A percentile compares a stretch with the other conserved stretches of the same genome.
phyloP scores from a whole-genome alignment of 1,140 invertebrate species.

The Cyrtorhinus lividipennis region DNA sequence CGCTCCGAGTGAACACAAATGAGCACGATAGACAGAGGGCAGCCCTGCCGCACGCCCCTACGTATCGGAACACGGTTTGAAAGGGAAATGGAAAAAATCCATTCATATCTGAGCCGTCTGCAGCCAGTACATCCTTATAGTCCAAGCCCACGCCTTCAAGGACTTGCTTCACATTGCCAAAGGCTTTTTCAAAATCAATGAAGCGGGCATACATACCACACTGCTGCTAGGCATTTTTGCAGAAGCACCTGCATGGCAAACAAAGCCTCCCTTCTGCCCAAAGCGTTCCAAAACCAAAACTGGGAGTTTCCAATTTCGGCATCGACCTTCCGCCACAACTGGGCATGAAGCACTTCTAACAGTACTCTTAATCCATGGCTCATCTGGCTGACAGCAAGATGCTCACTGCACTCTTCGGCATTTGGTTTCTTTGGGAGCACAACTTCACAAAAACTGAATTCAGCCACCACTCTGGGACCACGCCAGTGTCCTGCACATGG shows the following conservation, averaged over 20 bases:
- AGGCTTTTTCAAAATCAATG: not conserved
- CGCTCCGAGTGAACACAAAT: too few relatives aligned
- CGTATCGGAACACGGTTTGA: too few relatives aligned
- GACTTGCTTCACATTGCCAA: not conserved
- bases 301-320: not conserved
- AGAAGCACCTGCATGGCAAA: not conserved
- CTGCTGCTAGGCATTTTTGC: not conserved
- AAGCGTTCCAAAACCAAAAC: not conserved
- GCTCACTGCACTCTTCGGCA: not conserved
- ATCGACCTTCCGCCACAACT: not conserved
- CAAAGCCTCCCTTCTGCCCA: not conserved
- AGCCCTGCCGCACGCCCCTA: too few relatives aligned
- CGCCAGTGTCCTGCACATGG: too few relatives aligned
- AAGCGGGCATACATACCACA: not conserved
- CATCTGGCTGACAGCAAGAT: not conserved
- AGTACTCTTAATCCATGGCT: not conserved
- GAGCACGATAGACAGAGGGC: too few relatives aligned
- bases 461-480: too few relatives aligned
- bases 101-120: not conserved
- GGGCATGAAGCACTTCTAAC: not conserved
- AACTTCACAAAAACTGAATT: too few relatives aligned
- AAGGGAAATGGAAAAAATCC: too few relatives aligned
- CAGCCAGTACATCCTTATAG: not conserved
- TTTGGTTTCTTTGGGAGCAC: not conserved
- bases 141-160: not conserved